Evolutionary conservation across 2,797 vertebrate genomes (phyloP), one percentile per base, ranked within the genome.

Genomic region (Poeciliopsis presidionis): DNA sequence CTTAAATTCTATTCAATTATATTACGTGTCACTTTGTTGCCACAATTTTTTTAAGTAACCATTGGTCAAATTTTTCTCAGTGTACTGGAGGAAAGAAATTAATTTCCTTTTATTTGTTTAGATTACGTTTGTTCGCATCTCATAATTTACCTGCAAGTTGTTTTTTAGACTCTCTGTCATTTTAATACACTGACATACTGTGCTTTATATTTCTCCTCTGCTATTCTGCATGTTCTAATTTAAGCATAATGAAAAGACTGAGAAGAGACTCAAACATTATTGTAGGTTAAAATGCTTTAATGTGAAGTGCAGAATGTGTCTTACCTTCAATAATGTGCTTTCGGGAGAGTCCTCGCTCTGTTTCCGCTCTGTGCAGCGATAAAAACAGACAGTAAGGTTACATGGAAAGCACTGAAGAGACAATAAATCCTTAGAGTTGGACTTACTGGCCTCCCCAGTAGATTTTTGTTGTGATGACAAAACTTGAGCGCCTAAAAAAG

Each of bases 371-470:
- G 93, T 70, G 78, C 81, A 76, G 67, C 1, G 20, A 84, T 49
- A 14, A 72, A 81, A 84, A 85, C 16, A 73, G 41, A 84, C 72
- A n/a, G 36, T 25, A 25, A 43, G 67, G 20, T 77, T 73, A 86
- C 25, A 79, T 43, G 86, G 53, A 61, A 28, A 39, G 28, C 33
- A 11, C 6, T 25, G 11, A 73, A 30, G 16, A 72, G 22, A 73
- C 2, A 55, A 11, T 25, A 43, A 47, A 76, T 0, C 47, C 39
- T 81, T 25, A 36, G 22, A 25, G 41, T 45, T 63, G 28, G 77
- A 97, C 97, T 97, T 94, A 98, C 97, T 97, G 97, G 93, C 97
- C 97, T 89, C 97, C 97, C 97, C 97, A 96, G 83, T 97, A 98
- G 90, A 98, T 97, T 89, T 98, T 98, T 81, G 97, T 98, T 41